Percentiles rank a stretch among this genome's conserved stretches.
Evolutionary conservation across 2,888 invertebrate genomes (phyloP).

Genomic region (Leucania comma): DNA sequence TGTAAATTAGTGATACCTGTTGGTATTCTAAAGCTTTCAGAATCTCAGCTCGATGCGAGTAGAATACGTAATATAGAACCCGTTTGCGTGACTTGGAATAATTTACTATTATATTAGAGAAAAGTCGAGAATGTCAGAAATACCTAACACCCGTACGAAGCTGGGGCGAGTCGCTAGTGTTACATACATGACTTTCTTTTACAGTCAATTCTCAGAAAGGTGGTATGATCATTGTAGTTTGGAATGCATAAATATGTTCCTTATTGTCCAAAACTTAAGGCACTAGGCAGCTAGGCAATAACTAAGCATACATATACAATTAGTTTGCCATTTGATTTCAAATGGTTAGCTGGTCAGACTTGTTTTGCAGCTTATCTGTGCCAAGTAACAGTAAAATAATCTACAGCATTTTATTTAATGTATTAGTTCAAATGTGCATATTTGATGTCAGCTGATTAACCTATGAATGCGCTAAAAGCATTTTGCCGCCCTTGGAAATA

Average conservation of each 20-base stretch:
- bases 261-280: background rate
- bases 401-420: background rate
- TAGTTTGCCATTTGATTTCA: background rate
- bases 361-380: background rate
- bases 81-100: conserved; percentile 27
- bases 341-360: background rate
- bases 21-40: conserved; percentile 33
- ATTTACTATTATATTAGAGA: background rate
- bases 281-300: background rate
- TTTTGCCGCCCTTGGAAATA: too few species aligned
- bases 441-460: too few species aligned
- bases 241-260: background rate
- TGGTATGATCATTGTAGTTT: background rate
- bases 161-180: background rate
- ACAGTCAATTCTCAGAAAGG: background rate
- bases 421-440: background rate
- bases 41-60: conserved; percentile 13
- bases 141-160: too few species aligned
- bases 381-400: conserved; percentile 4
- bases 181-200: background rate
- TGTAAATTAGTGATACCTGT: conserved; percentile 38
- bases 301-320: background rate
- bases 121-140: too few species aligned
- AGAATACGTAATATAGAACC: conserved; percentile 46
- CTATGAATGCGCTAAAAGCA: too few species aligned